phyloP scores from a whole-genome alignment of 2,113 vertebrate species.

The Hystrix cristata region DNA sequence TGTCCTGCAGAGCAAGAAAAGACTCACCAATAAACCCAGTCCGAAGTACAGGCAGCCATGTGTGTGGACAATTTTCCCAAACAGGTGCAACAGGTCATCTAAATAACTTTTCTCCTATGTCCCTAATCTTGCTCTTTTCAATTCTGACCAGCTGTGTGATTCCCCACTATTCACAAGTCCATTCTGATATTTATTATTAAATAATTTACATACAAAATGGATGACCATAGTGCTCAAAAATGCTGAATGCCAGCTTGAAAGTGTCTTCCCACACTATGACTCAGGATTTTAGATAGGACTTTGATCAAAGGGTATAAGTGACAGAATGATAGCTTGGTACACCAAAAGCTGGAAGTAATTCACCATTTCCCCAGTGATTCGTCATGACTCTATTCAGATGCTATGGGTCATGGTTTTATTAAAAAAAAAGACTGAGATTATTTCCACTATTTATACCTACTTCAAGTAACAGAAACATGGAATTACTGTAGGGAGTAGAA shows the following conservation, averaged over 20 bases:
- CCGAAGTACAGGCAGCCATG: background rate
- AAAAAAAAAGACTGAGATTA: background rate
- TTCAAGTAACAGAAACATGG: background rate
- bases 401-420: background rate
- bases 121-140: background rate
- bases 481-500: background rate
- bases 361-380: background rate
- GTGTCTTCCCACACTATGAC: background rate
- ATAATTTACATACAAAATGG: background rate
- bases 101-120: background rate
- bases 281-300: background rate
- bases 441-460: background rate
- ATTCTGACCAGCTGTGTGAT: background rate
- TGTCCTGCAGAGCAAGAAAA: background rate
- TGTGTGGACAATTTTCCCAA: background rate
- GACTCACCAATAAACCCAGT: background rate
- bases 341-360: background rate
- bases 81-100: background rate
- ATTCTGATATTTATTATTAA: background rate
- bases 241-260: background rate
- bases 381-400: background rate
- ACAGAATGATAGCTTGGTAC: background rate
- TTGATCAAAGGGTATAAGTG: background rate
- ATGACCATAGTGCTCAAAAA: background rate
- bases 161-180: background rate